Conservation (phyloP, 2,888 invertebrate genomes). For the Mongoloraphidia duomilia region DNA sequence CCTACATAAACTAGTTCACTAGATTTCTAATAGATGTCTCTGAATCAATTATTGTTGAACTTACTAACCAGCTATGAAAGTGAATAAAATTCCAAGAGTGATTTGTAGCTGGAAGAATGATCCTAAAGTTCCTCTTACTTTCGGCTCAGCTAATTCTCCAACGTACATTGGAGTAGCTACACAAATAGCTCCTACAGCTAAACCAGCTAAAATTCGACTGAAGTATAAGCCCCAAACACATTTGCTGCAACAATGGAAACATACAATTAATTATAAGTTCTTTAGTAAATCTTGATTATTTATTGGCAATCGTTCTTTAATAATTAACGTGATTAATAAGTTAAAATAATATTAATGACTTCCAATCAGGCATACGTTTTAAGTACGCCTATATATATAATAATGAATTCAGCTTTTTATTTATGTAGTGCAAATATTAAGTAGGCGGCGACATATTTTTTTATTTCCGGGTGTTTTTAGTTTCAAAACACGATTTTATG, state of each 20-base stretch:
- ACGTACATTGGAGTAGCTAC: conserved; percentile 50
- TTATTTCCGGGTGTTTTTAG: no score
- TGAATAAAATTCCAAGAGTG: conserved; percentile 47
- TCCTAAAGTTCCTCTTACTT: conserved; percentile 46
- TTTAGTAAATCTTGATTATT: neutral
- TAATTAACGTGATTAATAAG: no score
- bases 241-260: conserved; percentile 13
- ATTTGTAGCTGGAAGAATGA: conserved; percentile 54
- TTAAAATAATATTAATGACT: no score
- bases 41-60: neutral
- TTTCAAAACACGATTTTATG: no score
- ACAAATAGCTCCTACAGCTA: conserved; percentile 46
- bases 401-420: no score
- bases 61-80: conserved; percentile 40
- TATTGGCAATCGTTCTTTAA: neutral
- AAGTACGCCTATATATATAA: no score
- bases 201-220: conserved; percentile 44
- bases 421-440: no score
- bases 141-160: conserved; percentile 47
- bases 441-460: no score
- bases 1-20: no score
- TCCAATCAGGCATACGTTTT: no score
- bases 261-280: neutral
- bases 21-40: no score
- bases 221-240: conserved; percentile 31